Base-by-base conservation (phyloP, 2,888 invertebrate genomes). In the Drosophila leonis region DNA sequence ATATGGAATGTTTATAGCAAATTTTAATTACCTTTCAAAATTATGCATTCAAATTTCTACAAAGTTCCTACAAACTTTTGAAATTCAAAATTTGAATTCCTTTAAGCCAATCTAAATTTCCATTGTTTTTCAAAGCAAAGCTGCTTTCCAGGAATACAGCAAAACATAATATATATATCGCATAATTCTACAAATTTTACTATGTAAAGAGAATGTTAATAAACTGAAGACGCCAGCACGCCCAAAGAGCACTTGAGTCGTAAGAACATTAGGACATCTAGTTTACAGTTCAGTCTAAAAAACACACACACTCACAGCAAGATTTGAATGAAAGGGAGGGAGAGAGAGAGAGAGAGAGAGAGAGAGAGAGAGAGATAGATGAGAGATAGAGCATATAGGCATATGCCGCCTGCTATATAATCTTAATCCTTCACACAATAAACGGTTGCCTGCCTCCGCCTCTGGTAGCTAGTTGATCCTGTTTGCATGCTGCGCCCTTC, bases 401-500 rank as follows among this genome's bases (percentile, higher is more conserved):
- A 75, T 73, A 75, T 69, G 78, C 61, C 68, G 78, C 61, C 68
- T 62, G 80, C 67, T 61, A 64, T 75, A 82, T 86, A 84, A 88
- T 86, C 86, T 86, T 86, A 86, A 86, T 88, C 86, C 86, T 88
- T 86, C 84, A 88, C 86, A 86, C 86, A 88, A 88, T 85, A 83
- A 78, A 82, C 78, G 80, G 63, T 78, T 61, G 72, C 57, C 65
- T 75, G 78, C 61, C 49, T 57, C 69, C 68, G 70, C 60, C 60
- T 52, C 27, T 82, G 73, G 78, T 80, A 72, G 83, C 73, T 76
- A 75, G 77, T 57, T 86, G 88, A 88, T 86, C 88, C 88, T 88
- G 87, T 88, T 86, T 87, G 61, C 88, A 75, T 76, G 88, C 88
- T 84, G 86, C 82, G 88, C 88, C 85, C 84, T 88, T 88, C 88